A percentile compares a stretch with the other conserved stretches of the same genome.
Conservation (phyloP, 92 coral and sea anemone genomes). For the Micromussa lordhowensis region DNA sequence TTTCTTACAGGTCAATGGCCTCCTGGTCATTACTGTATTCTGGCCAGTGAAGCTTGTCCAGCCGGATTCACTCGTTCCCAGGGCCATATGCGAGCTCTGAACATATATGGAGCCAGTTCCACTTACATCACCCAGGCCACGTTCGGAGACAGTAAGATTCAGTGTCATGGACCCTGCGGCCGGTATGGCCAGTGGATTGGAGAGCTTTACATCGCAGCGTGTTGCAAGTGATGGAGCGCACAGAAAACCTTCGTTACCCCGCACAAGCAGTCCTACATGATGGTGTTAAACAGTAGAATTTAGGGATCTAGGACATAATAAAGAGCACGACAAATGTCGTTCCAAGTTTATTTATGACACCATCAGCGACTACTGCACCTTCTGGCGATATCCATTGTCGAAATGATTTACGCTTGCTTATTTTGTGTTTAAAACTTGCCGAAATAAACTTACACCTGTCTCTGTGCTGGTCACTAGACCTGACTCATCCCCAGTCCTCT, state of each 20-base stretch:
- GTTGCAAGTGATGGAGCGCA: slow-evolving; percentile 62
- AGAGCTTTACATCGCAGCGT: slow-evolving; percentile 74
- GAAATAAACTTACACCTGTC: too few species aligned
- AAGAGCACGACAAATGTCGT: too few species aligned
- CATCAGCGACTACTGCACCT: too few species aligned
- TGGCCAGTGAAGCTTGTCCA: slow-evolving; percentile 85
- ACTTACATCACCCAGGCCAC: slow-evolving; percentile 68
- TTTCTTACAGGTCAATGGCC: slow-evolving; percentile 77
- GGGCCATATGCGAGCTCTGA: slow-evolving; percentile 76
- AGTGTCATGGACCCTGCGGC: slow-evolving; percentile 85
- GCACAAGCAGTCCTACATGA: neutral
- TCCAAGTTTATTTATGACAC: too few species aligned
- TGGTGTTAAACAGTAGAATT: neutral
- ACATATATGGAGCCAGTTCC: slow-evolving; percentile 40
- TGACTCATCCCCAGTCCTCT: too few species aligned
- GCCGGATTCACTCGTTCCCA: slow-evolving; percentile 68
- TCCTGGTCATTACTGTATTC: slow-evolving; percentile 84
- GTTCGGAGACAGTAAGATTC: slow-evolving; percentile 83
- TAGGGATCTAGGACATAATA: neutral
- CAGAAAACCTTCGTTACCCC: neutral
- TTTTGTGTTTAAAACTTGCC: too few species aligned
- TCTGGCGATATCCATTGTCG: too few species aligned
- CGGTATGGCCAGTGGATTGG: slow-evolving; percentile 84
- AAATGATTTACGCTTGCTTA: too few species aligned
- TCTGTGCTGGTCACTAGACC: too few species aligned